A percentile compares a stretch with the other conserved stretches of the same genome.
Conservation (phyloP, 2,113 vertebrate species). For the Pteropus alecto region DNA sequence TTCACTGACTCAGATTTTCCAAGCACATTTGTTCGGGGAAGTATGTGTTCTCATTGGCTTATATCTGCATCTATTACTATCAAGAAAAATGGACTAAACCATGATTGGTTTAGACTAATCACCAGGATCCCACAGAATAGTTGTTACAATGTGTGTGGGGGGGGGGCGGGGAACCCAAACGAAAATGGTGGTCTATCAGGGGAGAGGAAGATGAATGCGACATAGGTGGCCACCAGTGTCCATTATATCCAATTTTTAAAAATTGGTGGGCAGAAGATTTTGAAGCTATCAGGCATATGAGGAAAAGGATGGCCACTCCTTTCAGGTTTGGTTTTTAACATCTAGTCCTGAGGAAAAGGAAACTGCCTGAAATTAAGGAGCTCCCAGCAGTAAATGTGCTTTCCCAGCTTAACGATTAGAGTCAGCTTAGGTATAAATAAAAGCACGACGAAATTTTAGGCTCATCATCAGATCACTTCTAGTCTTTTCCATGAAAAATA, state of each 20-base stretch:
- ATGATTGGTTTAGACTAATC: not conserved
- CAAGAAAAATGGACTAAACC: not conserved
- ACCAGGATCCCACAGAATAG: not conserved
- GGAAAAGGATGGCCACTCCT: not conserved
- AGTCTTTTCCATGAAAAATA: conserved; percentile 31
- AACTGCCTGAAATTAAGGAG: not conserved
- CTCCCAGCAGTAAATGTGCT: not conserved
- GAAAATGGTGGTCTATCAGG: not conserved
- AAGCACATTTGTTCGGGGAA: not conserved
- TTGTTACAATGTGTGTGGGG: not conserved
- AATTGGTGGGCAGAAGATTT: not conserved
- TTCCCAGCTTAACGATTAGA: not conserved
- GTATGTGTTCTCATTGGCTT: not conserved
- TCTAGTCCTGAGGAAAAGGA: not conserved
- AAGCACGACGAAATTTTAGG: not conserved
- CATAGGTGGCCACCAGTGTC: not conserved
- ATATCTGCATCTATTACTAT: not conserved
- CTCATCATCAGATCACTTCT: not conserved
- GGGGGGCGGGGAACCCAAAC: not conserved
- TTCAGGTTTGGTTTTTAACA: not conserved
- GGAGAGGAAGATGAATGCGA: not conserved
- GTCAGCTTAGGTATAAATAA: not conserved
- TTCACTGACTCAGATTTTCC: not conserved
- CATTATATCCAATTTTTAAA: not conserved
- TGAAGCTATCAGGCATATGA: not conserved